A percentile compares a stretch with the other conserved stretches of the same genome.
Evolutionary conservation across 2,113 vertebrate genomes (phyloP).

Genomic region (Sterna hirundo): DNA sequence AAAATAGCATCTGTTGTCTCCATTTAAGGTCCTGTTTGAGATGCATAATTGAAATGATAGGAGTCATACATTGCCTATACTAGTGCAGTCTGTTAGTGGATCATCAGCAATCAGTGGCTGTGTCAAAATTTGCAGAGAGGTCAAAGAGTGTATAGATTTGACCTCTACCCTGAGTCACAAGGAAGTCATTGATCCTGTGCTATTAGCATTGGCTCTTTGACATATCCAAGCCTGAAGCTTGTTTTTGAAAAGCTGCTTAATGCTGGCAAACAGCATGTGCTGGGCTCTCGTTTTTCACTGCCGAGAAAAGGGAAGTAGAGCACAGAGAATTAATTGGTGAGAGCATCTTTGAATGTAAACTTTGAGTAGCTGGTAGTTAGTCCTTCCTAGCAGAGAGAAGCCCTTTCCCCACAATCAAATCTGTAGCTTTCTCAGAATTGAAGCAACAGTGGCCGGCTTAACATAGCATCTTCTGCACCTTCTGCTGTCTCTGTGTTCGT

Average conservation of each 20-base stretch:
- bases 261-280: neutral
- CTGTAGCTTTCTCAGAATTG: neutral
- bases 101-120: neutral
- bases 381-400: neutral
- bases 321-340: slow-evolving; percentile 10
- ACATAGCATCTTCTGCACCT: neutral
- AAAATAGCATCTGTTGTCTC: neutral
- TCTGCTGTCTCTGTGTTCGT: neutral
- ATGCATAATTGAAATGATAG: neutral
- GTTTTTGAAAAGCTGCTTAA: slow-evolving; percentile 10
- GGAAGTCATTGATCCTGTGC: slow-evolving; percentile 23
- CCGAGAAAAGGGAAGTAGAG: neutral
- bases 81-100: neutral
- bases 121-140: neutral
- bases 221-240: neutral
- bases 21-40: neutral
- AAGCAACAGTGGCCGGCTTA: neutral
- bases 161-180: neutral
- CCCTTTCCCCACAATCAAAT: neutral
- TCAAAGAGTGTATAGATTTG: slow-evolving; percentile 12
- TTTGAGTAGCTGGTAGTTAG: neutral
- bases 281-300: slow-evolving; percentile 18
- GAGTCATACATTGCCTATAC: neutral
- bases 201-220: slow-evolving; percentile 3
- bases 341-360: neutral